A percentile compares a stretch with the other conserved stretches of the same genome.
These are phyloP conservation scores for Notarius lentiginosus DNA, from an alignment of 2,113 vertebrate species.

Conservation along the genomic window DNA sequence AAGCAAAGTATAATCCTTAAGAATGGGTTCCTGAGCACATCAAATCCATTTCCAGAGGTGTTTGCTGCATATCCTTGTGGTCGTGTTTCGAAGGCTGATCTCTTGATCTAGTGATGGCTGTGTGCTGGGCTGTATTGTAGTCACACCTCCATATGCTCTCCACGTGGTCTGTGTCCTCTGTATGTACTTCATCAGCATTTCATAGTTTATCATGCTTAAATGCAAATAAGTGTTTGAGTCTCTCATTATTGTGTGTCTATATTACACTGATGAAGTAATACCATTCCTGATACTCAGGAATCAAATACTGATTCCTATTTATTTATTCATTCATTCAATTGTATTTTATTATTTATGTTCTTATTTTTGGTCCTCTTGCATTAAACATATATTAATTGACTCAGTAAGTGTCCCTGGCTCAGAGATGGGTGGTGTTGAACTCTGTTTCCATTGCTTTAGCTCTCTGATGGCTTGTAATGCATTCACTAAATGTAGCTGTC, in stretches of 20 bases:
- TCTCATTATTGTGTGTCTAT: not conserved
- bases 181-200: not conserved
- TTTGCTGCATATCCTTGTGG: slow-evolving; percentile 17
- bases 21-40: slow-evolving; percentile 24
- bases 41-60: slow-evolving; percentile 38
- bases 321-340: no score
- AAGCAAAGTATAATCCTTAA: slow-evolving; percentile 22
- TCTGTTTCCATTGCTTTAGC: slow-evolving; percentile 1
- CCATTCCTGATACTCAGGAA: slow-evolving; percentile 19
- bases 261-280: not conserved
- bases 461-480: slow-evolving; percentile 36
- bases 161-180: not conserved
- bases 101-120: slow-evolving; percentile 14
- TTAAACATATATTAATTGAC: slow-evolving; percentile 8
- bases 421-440: not conserved
- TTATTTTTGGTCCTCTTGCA: slow-evolving; percentile 8
- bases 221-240: not conserved
- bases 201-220: not conserved
- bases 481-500: slow-evolving; percentile 35
- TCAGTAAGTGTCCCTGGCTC: not conserved
- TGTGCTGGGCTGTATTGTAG: slow-evolving; percentile 23
- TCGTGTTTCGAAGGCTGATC: slow-evolving; percentile 4
- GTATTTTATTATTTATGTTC: no score
- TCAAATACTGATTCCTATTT: slow-evolving; percentile 7
- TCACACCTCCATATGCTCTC: not conserved